Conservation (phyloP, 1,140 invertebrate species). For the Drosophila parabipectinata region DNA sequence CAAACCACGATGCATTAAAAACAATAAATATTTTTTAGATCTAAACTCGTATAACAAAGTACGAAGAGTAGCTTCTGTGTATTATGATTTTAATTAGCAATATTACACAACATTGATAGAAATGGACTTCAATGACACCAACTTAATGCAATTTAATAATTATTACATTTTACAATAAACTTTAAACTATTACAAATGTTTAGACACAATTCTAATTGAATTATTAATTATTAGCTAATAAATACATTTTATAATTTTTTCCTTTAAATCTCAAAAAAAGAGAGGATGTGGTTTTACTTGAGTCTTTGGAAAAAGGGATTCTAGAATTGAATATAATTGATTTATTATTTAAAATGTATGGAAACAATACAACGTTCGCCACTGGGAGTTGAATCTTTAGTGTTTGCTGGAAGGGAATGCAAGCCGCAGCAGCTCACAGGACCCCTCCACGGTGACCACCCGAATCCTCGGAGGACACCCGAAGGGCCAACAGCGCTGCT, state of each 20-base stretch:
- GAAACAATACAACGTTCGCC: slow-evolving; percentile 4
- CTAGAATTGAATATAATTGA: background rate
- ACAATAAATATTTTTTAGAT: slow-evolving; percentile 21
- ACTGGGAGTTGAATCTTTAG: slow-evolving; percentile 14
- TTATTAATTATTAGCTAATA: slow-evolving; percentile 73
- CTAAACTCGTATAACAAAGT: background rate
- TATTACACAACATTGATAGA: slow-evolving; percentile 33
- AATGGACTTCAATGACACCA: slow-evolving; percentile 35
- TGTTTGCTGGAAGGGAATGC: background rate
- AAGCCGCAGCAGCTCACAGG: slow-evolving; percentile 20
- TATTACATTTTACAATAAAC: slow-evolving; percentile 54
- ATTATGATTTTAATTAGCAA: slow-evolving; percentile 49
- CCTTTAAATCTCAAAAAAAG: slow-evolving; percentile 38
- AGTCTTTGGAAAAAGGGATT: background rate
- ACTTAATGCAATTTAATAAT: slow-evolving; percentile 60
- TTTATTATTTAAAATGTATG: background rate
- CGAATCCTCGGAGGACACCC: slow-evolving; percentile 19
- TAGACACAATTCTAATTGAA: slow-evolving; percentile 74
- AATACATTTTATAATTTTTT: slow-evolving; percentile 68
- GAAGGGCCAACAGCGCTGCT: slow-evolving; percentile 24
- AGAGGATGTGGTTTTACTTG: background rate
- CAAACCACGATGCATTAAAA: slow-evolving; percentile 37
- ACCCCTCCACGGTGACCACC: slow-evolving; percentile 41
- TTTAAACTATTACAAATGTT: slow-evolving; percentile 37
- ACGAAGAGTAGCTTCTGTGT: slow-evolving; percentile 18